Percentiles rank a stretch among this genome's conserved stretches.
Evolutionary conservation across 2,113 vertebrate species (phyloP).

Genomic region (Aphelocoma coerulescens): DNA sequence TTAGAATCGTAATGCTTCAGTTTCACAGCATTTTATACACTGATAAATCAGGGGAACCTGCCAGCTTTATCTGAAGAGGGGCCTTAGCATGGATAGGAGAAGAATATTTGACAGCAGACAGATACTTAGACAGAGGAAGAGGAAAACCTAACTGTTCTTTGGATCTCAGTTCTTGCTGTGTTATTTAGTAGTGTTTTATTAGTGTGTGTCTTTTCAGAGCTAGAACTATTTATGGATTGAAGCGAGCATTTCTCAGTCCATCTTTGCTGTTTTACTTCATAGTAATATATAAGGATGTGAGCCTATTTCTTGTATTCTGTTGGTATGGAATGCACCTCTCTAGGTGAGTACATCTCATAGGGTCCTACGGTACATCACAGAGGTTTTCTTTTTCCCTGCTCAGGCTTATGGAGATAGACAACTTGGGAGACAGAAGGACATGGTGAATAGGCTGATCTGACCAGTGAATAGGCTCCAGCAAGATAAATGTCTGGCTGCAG

Average conservation of each 20-base stretch:
- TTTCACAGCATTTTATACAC: background rate
- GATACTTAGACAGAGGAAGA: background rate
- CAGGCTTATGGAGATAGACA: background rate
- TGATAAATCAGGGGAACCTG: background rate
- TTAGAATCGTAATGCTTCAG: background rate
- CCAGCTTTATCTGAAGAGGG: background rate
- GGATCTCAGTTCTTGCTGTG: background rate
- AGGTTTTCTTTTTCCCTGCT: background rate
- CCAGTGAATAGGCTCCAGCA: background rate
- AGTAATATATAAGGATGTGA: background rate
- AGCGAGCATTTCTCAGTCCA: background rate
- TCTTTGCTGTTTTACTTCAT: background rate
- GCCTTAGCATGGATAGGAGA: background rate
- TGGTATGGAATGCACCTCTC: background rate
- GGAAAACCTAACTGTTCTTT: background rate
- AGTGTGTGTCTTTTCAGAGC: background rate
- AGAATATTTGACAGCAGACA: background rate
- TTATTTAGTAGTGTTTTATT: background rate
- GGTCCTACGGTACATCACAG: background rate
- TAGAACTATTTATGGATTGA: background rate
- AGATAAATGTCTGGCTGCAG: background rate
- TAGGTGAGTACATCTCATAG: background rate
- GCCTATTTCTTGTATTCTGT: background rate
- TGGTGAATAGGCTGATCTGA: background rate
- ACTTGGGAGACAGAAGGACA: rapidly evolving